Percentiles rank a stretch among this genome's conserved stretches.
Conservation (phyloP, 2,888 invertebrate species). For the Aporophyla nigra region DNA sequence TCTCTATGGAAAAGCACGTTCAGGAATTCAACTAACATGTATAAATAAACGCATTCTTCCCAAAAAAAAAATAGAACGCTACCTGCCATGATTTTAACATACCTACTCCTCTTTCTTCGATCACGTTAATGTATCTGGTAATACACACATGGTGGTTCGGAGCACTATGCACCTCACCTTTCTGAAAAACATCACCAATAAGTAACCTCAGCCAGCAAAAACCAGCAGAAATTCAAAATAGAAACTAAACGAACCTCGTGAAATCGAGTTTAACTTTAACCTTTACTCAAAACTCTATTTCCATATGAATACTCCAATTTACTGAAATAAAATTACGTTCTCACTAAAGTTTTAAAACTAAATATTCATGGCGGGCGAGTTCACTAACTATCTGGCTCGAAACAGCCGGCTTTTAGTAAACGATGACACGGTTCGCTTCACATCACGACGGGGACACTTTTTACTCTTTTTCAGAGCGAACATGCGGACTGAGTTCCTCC, state of each 20-base stretch:
- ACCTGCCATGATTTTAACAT: not conserved
- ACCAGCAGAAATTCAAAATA: not conserved
- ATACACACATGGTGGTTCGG: no score
- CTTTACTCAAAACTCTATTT: slow-evolving; percentile 14
- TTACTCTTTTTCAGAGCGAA: not conserved
- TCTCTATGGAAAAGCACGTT: no score
- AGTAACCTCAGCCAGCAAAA: not conserved
- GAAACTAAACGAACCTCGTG: not conserved
- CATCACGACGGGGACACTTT: not conserved
- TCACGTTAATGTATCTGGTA: not conserved
- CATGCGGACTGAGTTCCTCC: slow-evolving; percentile 1
- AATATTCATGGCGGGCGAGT: slow-evolving; percentile 24
- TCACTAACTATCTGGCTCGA: slow-evolving; percentile 11
- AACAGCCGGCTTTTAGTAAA: slow-evolving; percentile 19
- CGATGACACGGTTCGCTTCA: slow-evolving; percentile 12
- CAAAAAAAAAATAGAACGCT: not conserved
- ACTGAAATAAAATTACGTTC: slow-evolving; percentile 21
- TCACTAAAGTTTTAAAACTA: slow-evolving; percentile 33
- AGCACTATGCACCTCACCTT: not conserved
- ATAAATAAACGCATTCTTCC: not conserved
- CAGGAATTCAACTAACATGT: no score
- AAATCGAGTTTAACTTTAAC: not conserved
- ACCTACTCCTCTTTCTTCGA: not conserved
- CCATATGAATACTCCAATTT: slow-evolving; percentile 19
- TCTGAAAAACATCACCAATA: not conserved